Conservation (phyloP, 64 coral and sea anemone genomes). For the Montipora sp. region DNA sequence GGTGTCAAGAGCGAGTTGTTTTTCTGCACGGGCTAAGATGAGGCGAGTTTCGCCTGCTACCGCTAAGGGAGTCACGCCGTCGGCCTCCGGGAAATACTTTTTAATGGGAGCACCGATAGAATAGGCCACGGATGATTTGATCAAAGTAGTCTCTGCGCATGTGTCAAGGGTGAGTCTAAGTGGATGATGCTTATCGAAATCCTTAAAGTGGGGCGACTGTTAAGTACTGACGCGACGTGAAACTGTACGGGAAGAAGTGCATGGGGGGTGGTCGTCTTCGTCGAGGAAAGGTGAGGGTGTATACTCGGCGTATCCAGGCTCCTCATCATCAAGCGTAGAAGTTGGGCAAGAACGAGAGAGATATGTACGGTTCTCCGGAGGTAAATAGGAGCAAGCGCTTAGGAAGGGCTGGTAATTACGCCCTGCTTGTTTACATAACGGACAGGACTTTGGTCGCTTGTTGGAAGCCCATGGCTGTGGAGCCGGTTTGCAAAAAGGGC, state of each 20-base stretch:
- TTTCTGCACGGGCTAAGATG: neutral
- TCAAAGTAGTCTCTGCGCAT: slow-evolving; percentile 42
- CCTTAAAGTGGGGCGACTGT: slow-evolving; percentile 1
- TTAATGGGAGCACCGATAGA: neutral
- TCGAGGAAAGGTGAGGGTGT: neutral
- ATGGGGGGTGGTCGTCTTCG: neutral
- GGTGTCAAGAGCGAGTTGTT: slow-evolving; percentile 24
- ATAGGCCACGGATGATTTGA: slow-evolving; percentile 8
- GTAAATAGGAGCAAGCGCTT: slow-evolving; percentile 26
- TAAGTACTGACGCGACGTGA: slow-evolving; percentile 7
- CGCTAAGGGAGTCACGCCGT: neutral
- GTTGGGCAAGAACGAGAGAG: neutral
- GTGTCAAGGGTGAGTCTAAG: slow-evolving; percentile 34
- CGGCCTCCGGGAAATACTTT: neutral
- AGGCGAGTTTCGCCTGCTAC: slow-evolving; percentile 40
- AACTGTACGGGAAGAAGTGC: neutral
- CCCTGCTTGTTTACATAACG: slow-evolving; percentile 12
- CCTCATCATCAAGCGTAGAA: slow-evolving; percentile 1
- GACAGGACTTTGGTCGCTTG: slow-evolving; percentile 12
- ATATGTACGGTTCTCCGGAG: neutral
- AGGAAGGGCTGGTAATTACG: slow-evolving; percentile 27
- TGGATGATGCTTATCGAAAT: slow-evolving; percentile 28
- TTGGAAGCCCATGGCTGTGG: neutral
- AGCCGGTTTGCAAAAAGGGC: neutral
- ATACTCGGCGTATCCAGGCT: neutral